phyloP scores from a whole-genome alignment of 53 echinoderm and acorn worm genomes.

The Mesocentrotus franciscanus region DNA sequence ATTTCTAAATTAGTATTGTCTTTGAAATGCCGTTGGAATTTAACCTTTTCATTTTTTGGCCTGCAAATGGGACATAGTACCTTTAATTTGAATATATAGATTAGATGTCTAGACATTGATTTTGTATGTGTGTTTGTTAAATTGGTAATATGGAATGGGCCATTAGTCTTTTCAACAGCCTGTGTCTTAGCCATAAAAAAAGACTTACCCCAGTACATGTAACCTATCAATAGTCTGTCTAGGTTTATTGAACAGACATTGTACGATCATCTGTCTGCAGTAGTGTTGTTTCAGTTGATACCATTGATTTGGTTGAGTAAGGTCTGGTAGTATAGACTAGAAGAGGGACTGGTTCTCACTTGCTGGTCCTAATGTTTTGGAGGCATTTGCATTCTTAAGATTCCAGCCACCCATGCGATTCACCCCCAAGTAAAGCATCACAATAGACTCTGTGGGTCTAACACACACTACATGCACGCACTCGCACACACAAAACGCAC shows the following conservation, averaged over 20 bases:
- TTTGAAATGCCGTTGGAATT: too few relatives aligned
- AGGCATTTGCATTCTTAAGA: constrained; percentile 61
- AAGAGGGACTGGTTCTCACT: neutral
- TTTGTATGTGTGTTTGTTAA: too few relatives aligned
- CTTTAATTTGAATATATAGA: too few relatives aligned
- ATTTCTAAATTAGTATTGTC: too few relatives aligned
- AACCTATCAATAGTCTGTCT: neutral
- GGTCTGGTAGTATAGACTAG: constrained; percentile 49
- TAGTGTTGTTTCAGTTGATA: neutral
- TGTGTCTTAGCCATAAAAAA: neutral
- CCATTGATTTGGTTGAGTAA: neutral
- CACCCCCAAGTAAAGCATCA: constrained; percentile 56
- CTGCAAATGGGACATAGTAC: too few relatives aligned
- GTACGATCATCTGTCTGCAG: neutral
- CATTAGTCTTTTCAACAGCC: neutral
- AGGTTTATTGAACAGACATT: neutral
- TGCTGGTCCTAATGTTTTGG: constrained; percentile 49
- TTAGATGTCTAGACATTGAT: too few relatives aligned
- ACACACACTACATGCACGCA: constrained; percentile 3
- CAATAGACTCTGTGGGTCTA: constrained; percentile 18
- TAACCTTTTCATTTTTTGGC: too few relatives aligned
- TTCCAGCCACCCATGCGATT: constrained; percentile 62
- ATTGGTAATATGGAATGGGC: neutral
- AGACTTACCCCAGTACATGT: neutral
- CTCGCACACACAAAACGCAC: neutral